Percentiles rank a stretch among this genome's conserved stretches.
Evolutionary conservation across 2,888 invertebrate genomes (phyloP).

Genomic region (Chrysina gloriosa): DNA sequence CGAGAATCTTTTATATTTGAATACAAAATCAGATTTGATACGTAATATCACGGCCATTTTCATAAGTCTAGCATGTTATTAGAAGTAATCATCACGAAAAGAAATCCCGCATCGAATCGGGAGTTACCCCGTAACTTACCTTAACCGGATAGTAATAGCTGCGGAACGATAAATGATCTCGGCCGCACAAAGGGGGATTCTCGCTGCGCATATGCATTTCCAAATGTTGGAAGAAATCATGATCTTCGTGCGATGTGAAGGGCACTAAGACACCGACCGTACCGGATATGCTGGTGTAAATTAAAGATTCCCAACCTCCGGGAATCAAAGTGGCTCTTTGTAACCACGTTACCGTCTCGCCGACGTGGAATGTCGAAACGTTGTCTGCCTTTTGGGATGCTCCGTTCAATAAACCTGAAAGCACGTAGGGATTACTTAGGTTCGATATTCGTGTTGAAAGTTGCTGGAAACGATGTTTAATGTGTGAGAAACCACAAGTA

Average conservation of each 20-base stretch:
- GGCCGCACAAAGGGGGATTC: slow-evolving; percentile 94
- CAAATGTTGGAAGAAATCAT: slow-evolving; percentile 98
- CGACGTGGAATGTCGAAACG: slow-evolving; percentile 93
- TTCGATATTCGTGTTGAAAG: no score
- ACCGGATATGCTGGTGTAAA: slow-evolving; percentile 96
- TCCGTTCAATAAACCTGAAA: slow-evolving; percentile 88
- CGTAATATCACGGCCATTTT: slow-evolving; percentile 51
- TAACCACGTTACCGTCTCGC: slow-evolving; percentile 95
- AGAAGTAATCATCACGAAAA: slow-evolving; percentile 44
- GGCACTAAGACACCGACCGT: slow-evolving; percentile 93
- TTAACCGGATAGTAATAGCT: slow-evolving; percentile 98
- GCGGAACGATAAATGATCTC: slow-evolving; percentile 96
- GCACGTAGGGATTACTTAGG: no score
- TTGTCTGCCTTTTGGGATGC: slow-evolving; percentile 98
- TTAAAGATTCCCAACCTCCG: slow-evolving; percentile 95
- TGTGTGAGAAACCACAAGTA: slow-evolving; percentile 11
- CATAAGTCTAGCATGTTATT: slow-evolving; percentile 64
- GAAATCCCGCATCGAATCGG: background rate
- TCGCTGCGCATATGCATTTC: slow-evolving; percentile 99
- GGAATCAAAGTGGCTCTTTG: slow-evolving; percentile 97
- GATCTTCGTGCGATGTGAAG: slow-evolving; percentile 96
- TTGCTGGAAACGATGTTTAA: background rate
- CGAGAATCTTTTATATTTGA: background rate
- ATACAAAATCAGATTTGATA: slow-evolving; percentile 31
- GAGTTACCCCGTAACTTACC: slow-evolving; percentile 66